phyloP scores from a whole-genome alignment of 2,888 invertebrate genomes.

The Netelia virgata region DNA sequence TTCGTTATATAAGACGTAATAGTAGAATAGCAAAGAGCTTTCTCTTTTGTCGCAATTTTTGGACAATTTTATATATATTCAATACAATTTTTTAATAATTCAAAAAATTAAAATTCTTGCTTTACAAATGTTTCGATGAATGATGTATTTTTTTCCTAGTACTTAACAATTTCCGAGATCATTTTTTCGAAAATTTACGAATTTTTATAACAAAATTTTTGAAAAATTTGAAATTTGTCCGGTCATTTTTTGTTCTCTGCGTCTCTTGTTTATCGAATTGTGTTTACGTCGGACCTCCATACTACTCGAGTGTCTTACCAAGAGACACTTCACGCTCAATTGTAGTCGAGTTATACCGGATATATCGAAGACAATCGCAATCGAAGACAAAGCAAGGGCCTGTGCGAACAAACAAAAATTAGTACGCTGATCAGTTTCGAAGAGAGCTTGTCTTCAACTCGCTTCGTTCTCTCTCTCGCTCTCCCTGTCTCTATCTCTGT shows the following conservation, averaged over 20 bases:
- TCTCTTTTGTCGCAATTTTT: not conserved
- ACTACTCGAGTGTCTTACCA: slow-evolving; percentile 31
- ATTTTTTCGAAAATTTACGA: not conserved
- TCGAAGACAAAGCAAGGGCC: not conserved
- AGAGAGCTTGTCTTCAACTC: slow-evolving; percentile 23
- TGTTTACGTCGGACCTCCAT: slow-evolving; percentile 33
- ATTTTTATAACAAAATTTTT: not conserved
- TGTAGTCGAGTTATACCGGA: slow-evolving; percentile 29
- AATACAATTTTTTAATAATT: too few relatives aligned
- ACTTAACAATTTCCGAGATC: not conserved
- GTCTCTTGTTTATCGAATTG: slow-evolving; percentile 36
- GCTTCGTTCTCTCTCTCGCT: not conserved
- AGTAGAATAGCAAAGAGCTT: too few relatives aligned
- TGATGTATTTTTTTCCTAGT: too few relatives aligned
- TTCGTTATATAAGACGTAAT: not conserved
- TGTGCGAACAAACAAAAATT: slow-evolving; percentile 53
- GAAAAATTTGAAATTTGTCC: not conserved
- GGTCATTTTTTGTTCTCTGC: not conserved
- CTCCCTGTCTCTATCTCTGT: not conserved
- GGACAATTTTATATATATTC: too few relatives aligned
- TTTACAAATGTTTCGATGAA: too few relatives aligned
- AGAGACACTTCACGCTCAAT: slow-evolving; percentile 58
- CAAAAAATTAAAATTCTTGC: too few relatives aligned
- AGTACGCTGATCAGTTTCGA: slow-evolving; percentile 55
- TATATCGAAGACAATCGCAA: not conserved